Conservation (phyloP, 2,797 vertebrate genomes). For the Ceryle rudis region DNA sequence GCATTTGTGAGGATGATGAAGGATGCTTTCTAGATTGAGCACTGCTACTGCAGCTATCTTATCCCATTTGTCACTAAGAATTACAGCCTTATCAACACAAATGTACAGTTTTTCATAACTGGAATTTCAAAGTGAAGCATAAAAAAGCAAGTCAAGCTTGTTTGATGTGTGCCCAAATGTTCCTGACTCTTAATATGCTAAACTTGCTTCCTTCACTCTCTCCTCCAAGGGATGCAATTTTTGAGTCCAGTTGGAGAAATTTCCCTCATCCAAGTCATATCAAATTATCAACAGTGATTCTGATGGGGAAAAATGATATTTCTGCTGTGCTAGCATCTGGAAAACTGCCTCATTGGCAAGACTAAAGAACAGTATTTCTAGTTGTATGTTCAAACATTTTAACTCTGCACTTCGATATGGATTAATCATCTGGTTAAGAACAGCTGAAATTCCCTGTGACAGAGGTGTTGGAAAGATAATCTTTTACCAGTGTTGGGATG, state of each 20-base stretch:
- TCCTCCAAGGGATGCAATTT: background rate
- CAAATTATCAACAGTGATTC: conserved; percentile 44
- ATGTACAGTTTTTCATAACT: background rate
- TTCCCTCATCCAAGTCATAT: background rate
- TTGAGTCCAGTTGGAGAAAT: conserved; percentile 26
- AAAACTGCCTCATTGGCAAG: conserved; percentile 51
- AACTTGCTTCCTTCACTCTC: background rate
- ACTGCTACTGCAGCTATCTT: background rate
- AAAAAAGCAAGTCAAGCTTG: conserved; percentile 8
- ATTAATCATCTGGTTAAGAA: conserved; percentile 15
- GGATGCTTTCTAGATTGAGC: background rate
- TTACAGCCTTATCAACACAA: background rate
- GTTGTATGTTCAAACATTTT: conserved; percentile 8
- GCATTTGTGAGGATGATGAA: background rate
- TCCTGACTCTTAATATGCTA: background rate
- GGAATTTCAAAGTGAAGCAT: conserved; percentile 6
- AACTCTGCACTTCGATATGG: background rate
- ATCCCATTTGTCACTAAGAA: conserved; percentile 1
- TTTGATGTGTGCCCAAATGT: background rate
- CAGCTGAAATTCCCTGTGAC: background rate
- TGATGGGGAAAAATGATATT: background rate
- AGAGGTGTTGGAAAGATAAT: background rate
- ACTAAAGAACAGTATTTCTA: conserved; percentile 20
- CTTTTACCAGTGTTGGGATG: background rate
- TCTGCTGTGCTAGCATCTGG: conserved; percentile 45